These are phyloP conservation scores for Stichopus horrens DNA, from an alignment of 53 echinoderm and acorn worm species.

Conservation along the genomic window DNA sequence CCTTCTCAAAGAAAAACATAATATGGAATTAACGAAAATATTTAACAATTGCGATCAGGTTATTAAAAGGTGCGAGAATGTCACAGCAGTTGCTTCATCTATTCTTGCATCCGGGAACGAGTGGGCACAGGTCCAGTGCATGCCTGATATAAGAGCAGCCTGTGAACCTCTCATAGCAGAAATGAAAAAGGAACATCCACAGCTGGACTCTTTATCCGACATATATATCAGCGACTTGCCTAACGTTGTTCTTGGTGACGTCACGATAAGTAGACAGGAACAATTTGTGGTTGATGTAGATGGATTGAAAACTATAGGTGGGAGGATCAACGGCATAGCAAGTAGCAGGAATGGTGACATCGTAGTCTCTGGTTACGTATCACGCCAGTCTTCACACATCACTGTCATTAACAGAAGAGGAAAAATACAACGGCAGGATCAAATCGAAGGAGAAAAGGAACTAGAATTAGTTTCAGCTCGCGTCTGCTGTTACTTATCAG, in stretches of 20 bases:
- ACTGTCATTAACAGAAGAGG: not conserved
- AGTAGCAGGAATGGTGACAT: not conserved
- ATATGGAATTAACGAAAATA: no score
- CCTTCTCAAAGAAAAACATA: no score
- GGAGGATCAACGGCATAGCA: not conserved
- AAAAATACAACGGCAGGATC: not conserved
- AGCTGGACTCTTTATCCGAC: constrained; percentile 1
- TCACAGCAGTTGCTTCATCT: not conserved
- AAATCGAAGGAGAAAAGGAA: not conserved
- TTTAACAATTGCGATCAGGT: not conserved
- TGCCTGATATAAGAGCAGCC: not conserved
- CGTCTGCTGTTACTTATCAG: not conserved
- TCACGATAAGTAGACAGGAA: not conserved
- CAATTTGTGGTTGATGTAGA: not conserved
- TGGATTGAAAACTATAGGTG: not conserved
- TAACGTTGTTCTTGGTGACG: not conserved
- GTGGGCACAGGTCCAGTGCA: not conserved
- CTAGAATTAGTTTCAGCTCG: not conserved
- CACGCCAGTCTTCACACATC: not conserved
- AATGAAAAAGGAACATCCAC: not conserved
- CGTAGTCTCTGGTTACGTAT: not conserved
- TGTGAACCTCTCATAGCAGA: not conserved
- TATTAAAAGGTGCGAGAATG: not conserved
- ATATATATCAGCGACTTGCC: not conserved
- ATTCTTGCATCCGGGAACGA: not conserved